phyloP scores from a whole-genome alignment of 1,140 invertebrate species.

The Telenomus remus region DNA sequence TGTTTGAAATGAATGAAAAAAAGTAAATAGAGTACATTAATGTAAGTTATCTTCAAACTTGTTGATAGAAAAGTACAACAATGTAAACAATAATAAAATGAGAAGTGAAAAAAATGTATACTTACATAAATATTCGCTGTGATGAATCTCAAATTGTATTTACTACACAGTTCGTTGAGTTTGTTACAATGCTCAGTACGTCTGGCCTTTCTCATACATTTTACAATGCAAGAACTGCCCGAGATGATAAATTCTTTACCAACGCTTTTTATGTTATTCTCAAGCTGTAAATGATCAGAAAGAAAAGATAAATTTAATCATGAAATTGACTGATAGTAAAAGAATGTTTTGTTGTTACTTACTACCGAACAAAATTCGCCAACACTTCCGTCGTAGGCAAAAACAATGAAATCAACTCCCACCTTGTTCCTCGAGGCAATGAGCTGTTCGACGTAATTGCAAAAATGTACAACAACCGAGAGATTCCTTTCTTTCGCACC shows the following conservation, averaged over 20 bases:
- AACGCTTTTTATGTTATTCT: slow-evolving; percentile 62
- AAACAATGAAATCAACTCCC: slow-evolving; percentile 68
- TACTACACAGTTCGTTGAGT: slow-evolving; percentile 59
- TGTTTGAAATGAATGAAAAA: no score
- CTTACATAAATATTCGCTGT: slow-evolving; percentile 65
- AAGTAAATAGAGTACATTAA: no score
- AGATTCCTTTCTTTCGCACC: slow-evolving; percentile 55
- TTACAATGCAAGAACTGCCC: slow-evolving; percentile 63
- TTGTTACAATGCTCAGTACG: slow-evolving; percentile 52
- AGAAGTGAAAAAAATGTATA: slow-evolving; percentile 21
- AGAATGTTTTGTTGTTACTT: slow-evolving; percentile 17
- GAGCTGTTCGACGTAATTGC: slow-evolving; percentile 64
- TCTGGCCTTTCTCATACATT: slow-evolving; percentile 61
- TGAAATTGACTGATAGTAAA: not conserved
- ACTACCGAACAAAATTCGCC: slow-evolving; percentile 62
- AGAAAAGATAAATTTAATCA: not conserved
- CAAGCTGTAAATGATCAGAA: slow-evolving; percentile 61
- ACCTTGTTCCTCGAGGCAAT: slow-evolving; percentile 40
- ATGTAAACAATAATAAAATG: no score
- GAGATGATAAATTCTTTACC: slow-evolving; percentile 66
- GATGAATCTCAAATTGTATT: slow-evolving; percentile 66
- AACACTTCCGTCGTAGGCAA: slow-evolving; percentile 64
- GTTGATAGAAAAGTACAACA: no score
- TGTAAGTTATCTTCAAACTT: no score
- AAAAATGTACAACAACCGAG: slow-evolving; percentile 62